Evolutionary conservation across 1,140 invertebrate genomes (phyloP).

Genomic region (Diuraphis noxia): DNA sequence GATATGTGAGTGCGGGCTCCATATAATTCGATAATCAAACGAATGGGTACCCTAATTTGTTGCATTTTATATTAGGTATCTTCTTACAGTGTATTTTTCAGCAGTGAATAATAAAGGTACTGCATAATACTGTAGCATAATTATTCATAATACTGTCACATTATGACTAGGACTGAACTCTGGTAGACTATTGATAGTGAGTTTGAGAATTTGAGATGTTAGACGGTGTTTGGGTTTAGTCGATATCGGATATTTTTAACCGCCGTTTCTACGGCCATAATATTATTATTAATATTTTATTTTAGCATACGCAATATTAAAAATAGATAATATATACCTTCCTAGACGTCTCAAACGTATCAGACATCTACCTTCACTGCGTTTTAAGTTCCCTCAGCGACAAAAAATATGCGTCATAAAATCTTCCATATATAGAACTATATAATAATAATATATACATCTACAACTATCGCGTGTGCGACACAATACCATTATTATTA

Average conservation of each 20-base stretch:
- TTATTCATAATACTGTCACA: no score
- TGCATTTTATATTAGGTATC: neutral
- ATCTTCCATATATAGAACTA: neutral
- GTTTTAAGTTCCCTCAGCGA: neutral
- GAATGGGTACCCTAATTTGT: neutral
- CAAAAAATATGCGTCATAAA: neutral
- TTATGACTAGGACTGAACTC: neutral
- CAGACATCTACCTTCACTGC: neutral
- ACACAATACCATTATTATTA: neutral
- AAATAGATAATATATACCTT: neutral
- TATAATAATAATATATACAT: neutral
- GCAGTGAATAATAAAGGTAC: no score
- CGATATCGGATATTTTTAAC: neutral
- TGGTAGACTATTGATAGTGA: neutral
- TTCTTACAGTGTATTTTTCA: neutral
- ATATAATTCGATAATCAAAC: neutral
- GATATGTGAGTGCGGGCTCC: neutral
- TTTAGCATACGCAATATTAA: neutral
- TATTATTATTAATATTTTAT: neutral
- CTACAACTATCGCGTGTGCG: neutral
- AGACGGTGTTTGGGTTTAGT: neutral
- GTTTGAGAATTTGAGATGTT: neutral
- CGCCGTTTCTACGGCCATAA: neutral
- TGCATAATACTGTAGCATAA: no score
- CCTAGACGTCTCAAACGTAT: neutral